phyloP scores from a whole-genome alignment of 1,140 invertebrate species.

The Hyphantria cunea region DNA sequence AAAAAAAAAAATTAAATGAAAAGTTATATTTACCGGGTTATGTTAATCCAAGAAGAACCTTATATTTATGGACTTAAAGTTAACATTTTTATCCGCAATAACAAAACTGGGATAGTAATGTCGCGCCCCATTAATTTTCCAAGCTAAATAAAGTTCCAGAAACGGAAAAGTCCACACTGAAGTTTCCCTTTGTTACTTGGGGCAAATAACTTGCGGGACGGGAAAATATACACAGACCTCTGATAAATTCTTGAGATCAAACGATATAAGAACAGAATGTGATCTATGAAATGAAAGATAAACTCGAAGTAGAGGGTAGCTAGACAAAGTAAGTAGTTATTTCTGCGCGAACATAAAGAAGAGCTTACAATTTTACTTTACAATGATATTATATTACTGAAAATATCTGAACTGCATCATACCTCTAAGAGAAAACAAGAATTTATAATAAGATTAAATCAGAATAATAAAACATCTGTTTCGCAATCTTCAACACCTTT shows the following conservation, averaged over 20 bases:
- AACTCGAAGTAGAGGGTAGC: constrained; percentile 1
- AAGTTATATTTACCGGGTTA: too few species aligned
- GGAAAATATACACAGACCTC: constrained; percentile 19
- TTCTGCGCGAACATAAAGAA: background rate
- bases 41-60: constrained; percentile 16
- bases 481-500: too few species aligned
- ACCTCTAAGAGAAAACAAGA: too few species aligned
- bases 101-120: constrained; percentile 28
- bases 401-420: too few species aligned
- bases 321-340: constrained; percentile 1
- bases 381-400: too few species aligned
- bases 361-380: too few species aligned
- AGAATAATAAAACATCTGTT: too few species aligned
- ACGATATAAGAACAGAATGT: constrained; percentile 23
- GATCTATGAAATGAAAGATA: constrained; percentile 5
- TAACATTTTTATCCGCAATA: constrained; percentile 15
- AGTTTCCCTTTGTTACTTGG: constrained; percentile 24
- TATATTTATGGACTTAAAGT: constrained; percentile 23
- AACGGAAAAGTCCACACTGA: constrained; percentile 19
- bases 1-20: too few species aligned
- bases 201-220: constrained; percentile 21
- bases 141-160: constrained; percentile 31
- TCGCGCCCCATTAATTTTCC: constrained; percentile 26
- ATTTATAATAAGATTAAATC: too few species aligned
- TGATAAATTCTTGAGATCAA: constrained; percentile 21